phyloP scores from a whole-genome alignment of 2,113 vertebrate species.

The Mormyrus iriodes region DNA sequence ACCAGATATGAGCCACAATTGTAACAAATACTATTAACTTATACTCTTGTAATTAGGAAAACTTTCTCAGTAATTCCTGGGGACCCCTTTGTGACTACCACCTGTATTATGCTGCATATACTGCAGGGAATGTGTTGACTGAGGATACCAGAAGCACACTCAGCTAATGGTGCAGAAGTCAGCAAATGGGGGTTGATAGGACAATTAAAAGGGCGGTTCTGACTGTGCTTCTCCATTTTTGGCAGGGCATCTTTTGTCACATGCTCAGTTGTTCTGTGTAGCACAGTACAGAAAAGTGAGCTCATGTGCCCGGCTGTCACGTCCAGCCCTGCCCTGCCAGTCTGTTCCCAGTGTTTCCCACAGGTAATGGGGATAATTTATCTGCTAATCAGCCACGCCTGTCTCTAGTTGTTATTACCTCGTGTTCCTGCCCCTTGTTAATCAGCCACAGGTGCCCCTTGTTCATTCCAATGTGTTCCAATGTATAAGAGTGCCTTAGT shows the following conservation, averaged over 20 bases:
- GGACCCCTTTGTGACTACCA: not conserved
- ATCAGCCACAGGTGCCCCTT: too few species aligned
- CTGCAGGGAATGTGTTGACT: not conserved
- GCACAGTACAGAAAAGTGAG: not conserved
- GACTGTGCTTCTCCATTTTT: not conserved
- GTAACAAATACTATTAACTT: not conserved
- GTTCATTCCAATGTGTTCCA: too few species aligned
- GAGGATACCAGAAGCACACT: not conserved
- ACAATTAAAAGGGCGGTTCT: not conserved
- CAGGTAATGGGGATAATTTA: too few species aligned
- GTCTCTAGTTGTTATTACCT: too few species aligned
- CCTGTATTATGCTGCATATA: not conserved
- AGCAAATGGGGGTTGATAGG: not conserved
- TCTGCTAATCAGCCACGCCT: too few species aligned
- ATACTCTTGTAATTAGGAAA: not conserved
- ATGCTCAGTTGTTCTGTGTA: not conserved
- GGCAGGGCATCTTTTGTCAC: not conserved
- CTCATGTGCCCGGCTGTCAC: not conserved
- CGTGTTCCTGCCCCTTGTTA: too few species aligned
- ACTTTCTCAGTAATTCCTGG: not conserved
- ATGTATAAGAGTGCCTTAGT: too few species aligned
- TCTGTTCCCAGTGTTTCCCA: too few species aligned
- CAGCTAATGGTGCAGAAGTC: not conserved
- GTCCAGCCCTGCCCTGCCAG: too few species aligned
- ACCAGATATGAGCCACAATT: not conserved